A percentile compares a stretch with the other conserved stretches of the same genome.
These are phyloP conservation scores for Charaxes varanes DNA, from an alignment of 1,140 invertebrate genomes.

Conservation along the genomic window DNA sequence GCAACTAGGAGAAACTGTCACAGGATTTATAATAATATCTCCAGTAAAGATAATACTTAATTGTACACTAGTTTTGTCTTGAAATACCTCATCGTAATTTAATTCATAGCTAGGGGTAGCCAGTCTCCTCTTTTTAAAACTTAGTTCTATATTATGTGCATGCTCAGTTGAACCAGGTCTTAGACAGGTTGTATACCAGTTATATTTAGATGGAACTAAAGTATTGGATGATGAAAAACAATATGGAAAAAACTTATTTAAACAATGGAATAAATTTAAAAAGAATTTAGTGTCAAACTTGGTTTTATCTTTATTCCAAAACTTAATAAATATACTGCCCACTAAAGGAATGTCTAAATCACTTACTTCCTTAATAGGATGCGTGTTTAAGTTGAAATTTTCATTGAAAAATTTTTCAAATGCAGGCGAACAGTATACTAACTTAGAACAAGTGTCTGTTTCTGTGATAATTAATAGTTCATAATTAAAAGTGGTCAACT, in stretches of 20 bases:
- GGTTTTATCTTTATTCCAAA: constrained; percentile 34
- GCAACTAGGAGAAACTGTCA: constrained; percentile 21
- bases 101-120: constrained; percentile 20
- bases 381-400: constrained; percentile 18
- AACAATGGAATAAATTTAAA: constrained; percentile 18
- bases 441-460: no score
- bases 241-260: constrained; percentile 23
- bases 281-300: constrained; percentile 43
- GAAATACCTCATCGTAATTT: constrained; percentile 34
- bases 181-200: constrained; percentile 27
- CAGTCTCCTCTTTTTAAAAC: constrained; percentile 31
- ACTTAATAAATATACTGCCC: constrained; percentile 31
- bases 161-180: constrained; percentile 4
- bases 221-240: constrained; percentile 5
- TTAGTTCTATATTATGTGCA: background rate
- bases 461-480: no score
- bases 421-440: no score
- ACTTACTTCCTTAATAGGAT: constrained; percentile 1
- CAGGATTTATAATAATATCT: constrained; percentile 15
- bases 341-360: constrained; percentile 11
- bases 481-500: no score
- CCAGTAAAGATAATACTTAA: constrained; percentile 29
- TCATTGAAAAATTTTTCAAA: constrained; percentile 32
- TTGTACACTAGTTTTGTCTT: constrained; percentile 24
- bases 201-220: constrained; percentile 11